Conservation (phyloP, 2,113 vertebrate species). For the Axis porcinus region DNA sequence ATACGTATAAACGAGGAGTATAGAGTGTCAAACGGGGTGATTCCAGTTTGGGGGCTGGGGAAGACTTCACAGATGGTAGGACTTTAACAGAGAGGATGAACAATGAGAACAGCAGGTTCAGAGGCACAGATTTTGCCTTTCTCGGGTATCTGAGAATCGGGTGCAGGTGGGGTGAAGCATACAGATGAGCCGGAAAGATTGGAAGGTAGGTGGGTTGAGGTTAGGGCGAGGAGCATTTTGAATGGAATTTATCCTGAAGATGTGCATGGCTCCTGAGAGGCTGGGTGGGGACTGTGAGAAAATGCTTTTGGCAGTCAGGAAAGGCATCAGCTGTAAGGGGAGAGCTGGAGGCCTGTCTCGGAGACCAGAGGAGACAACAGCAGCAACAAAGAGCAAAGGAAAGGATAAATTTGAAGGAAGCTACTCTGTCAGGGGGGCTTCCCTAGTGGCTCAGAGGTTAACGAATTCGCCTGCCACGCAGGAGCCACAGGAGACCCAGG, state of each 20-base stretch:
- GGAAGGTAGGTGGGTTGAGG: not conserved
- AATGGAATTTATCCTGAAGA: not conserved
- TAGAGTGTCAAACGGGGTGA: not conserved
- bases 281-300: not conserved
- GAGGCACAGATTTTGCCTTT: not conserved
- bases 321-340: not conserved
- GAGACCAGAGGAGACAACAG: not conserved
- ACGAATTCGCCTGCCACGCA: not conserved
- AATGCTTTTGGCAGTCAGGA: not conserved
- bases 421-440: not conserved
- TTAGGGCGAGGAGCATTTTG: not conserved
- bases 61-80: not conserved
- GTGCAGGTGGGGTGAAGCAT: not conserved
- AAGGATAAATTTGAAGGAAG: not conserved
- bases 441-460: not conserved
- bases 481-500: not conserved
- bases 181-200: not conserved
- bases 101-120: not conserved
- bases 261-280: not conserved
- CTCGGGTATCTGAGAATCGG: not conserved
- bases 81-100: not conserved
- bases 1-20: not conserved
- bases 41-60: not conserved
- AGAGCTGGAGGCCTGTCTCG: not conserved
- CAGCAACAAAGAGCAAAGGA: not conserved